phyloP scores from a whole-genome alignment of 2,113 vertebrate genomes.

The Brienomyrus brachyistius region DNA sequence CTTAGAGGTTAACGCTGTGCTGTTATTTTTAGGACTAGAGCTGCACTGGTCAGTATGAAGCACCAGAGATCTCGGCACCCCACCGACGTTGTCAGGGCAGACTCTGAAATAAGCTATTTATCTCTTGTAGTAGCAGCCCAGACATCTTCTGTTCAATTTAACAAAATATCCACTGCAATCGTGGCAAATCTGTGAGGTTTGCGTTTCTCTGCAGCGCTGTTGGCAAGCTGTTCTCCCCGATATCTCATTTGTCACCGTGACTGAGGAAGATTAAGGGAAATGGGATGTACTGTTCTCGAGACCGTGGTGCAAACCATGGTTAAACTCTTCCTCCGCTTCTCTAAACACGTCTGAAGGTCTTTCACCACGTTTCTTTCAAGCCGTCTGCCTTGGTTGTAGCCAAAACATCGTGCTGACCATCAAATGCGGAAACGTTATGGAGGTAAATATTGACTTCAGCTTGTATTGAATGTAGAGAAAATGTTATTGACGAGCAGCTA shows the following conservation, averaged over 20 bases:
- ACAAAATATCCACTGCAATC: slow-evolving; percentile 20
- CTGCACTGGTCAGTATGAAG: slow-evolving; percentile 34
- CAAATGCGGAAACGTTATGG: background rate
- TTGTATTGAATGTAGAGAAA: background rate
- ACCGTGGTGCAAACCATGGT: background rate
- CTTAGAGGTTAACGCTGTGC: slow-evolving; percentile 21
- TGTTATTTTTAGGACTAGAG: slow-evolving; percentile 51
- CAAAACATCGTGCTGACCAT: background rate
- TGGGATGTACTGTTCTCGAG: background rate
- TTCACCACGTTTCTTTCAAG: background rate
- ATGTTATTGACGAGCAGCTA: background rate
- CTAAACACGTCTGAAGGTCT: slow-evolving; percentile 2
- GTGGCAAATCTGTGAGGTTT: background rate
- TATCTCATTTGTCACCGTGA: background rate
- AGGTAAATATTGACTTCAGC: background rate
- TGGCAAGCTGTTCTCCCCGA: background rate
- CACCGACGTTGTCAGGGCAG: background rate
- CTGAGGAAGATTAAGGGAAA: slow-evolving; percentile 9
- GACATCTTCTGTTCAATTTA: slow-evolving; percentile 20
- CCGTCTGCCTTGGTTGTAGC: background rate
- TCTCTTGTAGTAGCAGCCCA: slow-evolving; percentile 14
- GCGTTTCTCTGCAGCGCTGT: slow-evolving; percentile 6
- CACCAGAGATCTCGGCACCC: slow-evolving; percentile 39
- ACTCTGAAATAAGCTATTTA: slow-evolving; percentile 24
- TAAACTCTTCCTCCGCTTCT: background rate